Conservation (phyloP, 2,113 vertebrate species). For the Chunga burmeisteri region DNA sequence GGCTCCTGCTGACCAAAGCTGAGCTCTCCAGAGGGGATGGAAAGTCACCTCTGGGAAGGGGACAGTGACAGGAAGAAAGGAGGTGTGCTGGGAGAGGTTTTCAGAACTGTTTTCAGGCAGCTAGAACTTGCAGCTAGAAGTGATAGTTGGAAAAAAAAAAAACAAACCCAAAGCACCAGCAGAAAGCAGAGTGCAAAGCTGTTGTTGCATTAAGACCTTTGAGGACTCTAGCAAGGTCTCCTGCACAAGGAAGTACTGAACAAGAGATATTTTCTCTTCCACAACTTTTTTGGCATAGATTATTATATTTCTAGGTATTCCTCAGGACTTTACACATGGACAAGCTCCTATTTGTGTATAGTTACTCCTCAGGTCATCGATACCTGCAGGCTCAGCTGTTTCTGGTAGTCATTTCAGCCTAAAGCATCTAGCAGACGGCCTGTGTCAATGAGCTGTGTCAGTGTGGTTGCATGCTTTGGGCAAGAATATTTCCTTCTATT, state of each 20-base stretch:
- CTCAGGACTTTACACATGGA: neutral
- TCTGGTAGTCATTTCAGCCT: neutral
- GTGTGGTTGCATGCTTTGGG: neutral
- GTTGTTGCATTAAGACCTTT: neutral
- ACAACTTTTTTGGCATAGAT: neutral
- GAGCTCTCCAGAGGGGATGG: neutral
- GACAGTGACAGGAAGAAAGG: neutral
- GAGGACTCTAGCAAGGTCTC: neutral
- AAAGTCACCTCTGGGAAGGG: neutral
- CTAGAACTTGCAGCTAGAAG: neutral
- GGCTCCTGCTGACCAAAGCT: neutral
- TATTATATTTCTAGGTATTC: neutral
- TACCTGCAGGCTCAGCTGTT: neutral
- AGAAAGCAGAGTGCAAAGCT: neutral
- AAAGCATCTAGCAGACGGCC: neutral
- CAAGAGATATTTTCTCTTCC: neutral
- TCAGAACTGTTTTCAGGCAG: neutral
- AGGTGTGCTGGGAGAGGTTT: neutral
- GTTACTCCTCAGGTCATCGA: neutral
- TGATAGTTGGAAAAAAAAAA: neutral
- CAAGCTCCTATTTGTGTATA: neutral
- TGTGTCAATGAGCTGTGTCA: neutral
- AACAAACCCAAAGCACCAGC: neutral
- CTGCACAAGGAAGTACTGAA: neutral
- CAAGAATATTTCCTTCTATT: neutral